Evolutionary conservation across 92 coral and sea anemone genomes (phyloP).

Genomic region (Ricordea florida): DNA sequence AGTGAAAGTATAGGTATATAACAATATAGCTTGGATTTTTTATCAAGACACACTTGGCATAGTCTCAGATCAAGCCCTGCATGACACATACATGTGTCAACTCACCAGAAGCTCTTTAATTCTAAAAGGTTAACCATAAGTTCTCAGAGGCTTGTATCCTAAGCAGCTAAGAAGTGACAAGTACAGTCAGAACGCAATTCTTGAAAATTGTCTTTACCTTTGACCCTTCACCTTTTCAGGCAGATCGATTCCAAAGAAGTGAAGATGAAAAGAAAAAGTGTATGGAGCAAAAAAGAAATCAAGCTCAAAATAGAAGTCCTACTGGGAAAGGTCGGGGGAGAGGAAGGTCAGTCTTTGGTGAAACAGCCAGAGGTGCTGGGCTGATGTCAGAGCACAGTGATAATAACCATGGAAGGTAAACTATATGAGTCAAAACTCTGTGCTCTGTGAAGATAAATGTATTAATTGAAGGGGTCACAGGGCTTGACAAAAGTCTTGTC

Average conservation of each 20-base stretch:
- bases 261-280: constrained; percentile 55
- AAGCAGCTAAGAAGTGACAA: too few relatives aligned
- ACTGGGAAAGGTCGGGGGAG: constrained; percentile 55
- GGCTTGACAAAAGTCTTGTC: too few relatives aligned
- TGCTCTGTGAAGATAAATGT: background rate
- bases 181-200: background rate
- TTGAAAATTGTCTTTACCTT: background rate
- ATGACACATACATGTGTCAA: too few relatives aligned
- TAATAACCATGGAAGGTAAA: constrained; percentile 65
- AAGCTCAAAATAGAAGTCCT: constrained; percentile 28
- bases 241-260: constrained; percentile 49
- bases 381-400: constrained; percentile 38
- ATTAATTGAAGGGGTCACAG: too few relatives aligned
- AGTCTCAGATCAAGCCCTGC: too few relatives aligned
- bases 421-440: background rate
- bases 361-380: constrained; percentile 56
- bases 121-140: too few relatives aligned
- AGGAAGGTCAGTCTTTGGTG: constrained; percentile 39
- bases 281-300: constrained; percentile 25
- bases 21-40: too few relatives aligned
- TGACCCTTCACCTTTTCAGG: constrained; percentile 15
- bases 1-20: too few relatives aligned
- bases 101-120: too few relatives aligned
- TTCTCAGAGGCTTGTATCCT: too few relatives aligned
- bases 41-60: too few relatives aligned